phyloP scores from a whole-genome alignment of 2,797 vertebrate species.

The Gymnoscopelus braueri region DNA sequence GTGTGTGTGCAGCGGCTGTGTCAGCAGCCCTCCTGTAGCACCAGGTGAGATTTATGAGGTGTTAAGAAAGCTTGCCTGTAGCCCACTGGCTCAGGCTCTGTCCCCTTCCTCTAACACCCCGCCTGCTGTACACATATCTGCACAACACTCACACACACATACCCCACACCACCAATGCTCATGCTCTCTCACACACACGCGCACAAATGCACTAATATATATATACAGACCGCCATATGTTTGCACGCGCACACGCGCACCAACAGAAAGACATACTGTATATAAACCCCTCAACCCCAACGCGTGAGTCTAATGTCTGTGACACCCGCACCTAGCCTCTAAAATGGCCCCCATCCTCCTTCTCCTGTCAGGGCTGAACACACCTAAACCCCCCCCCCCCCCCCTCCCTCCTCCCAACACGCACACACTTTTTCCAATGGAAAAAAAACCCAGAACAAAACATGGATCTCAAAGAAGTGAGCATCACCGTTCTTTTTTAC shows the following conservation, averaged over 20 bases:
- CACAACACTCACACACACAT: slow-evolving; percentile 23
- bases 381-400: slow-evolving; percentile 52
- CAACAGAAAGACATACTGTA: neutral
- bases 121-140: slow-evolving; percentile 29
- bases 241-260: neutral
- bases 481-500: slow-evolving; percentile 43
- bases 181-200: slow-evolving; percentile 6
- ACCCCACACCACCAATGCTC: slow-evolving; percentile 17
- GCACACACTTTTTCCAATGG: slow-evolving; percentile 27
- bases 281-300: slow-evolving; percentile 56
- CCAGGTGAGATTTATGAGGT: slow-evolving; percentile 83
- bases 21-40: slow-evolving; percentile 61
- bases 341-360: slow-evolving; percentile 21
- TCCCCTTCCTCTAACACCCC: slow-evolving; percentile 43
- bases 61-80: slow-evolving; percentile 75
- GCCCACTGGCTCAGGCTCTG: slow-evolving; percentile 30
- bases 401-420: neutral
- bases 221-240: too few relatives aligned
- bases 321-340: slow-evolving; percentile 35
- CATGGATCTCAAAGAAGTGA: neutral
- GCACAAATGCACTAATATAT: neutral
- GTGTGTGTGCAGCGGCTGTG: slow-evolving; percentile 40
- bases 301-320: slow-evolving; percentile 57
- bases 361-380: slow-evolving; percentile 49
- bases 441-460: neutral